Evolutionary conservation across 2,113 vertebrate species (phyloP), one percentile per base, ranked within the genome.

Genomic region (Phalacrocorax aristotelis): DNA sequence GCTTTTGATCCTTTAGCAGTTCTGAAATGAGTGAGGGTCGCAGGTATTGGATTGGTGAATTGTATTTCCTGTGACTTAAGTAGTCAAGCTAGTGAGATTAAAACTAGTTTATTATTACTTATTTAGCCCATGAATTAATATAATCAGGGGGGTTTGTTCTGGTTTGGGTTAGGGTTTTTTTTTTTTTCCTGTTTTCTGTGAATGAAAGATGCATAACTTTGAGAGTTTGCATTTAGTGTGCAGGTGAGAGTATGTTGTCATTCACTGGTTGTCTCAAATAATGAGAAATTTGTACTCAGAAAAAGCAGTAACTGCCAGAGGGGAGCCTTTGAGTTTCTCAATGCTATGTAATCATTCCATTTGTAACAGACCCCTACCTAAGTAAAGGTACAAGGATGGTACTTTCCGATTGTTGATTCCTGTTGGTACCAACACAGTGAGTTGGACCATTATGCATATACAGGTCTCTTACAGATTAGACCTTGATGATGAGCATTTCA

Each of bases 331-430:
- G 2, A 27, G 38, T 26, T 46, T 48, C 36, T 48, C 46, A 60
- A 5, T 21, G 32, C 46, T 36, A 2, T 7, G 2, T 46, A 11
- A 16, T 29, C 8, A 3, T 32, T 40, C 16, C 0, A 1, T 48
- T 66, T 46, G 48, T 26, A 8, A 29, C 9, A 20, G 29, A 58
- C 25, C 11, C 27, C 36, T 13, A 19, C 22, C 11, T n/a, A 1
- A 36, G 30, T 9, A 29, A 30, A 20, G 78, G 14, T 4, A 4
- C 22, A 32, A 25, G 44, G 48, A 22, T 16, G 29, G 15, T 17
- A 7, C 40, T 68, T 49, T 5, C 23, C 11, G 44, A 6, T 5
- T 6, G 36, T 34, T 40, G 46, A 6, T n/a, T 46, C 25, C 38
- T 42, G 21, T 21, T 40, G 32, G 32, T n/a, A 6, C 25, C 74